These are phyloP conservation scores for Himalopsyche tibetana DNA, from an alignment of 2,888 invertebrate genomes.

Conservation along the genomic window DNA sequence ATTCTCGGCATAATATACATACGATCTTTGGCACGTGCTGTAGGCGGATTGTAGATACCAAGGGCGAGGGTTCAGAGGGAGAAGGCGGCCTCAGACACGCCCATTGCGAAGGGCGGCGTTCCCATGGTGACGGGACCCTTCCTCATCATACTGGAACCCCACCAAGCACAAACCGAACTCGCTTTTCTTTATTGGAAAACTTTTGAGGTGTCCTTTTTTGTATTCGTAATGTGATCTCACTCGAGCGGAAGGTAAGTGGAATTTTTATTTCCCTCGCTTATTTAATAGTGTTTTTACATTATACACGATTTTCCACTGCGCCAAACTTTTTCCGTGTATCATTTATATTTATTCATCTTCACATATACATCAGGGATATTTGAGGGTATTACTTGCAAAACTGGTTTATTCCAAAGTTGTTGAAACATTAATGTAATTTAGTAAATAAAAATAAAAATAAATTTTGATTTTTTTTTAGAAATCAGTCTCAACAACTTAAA, in stretches of 20 bases:
- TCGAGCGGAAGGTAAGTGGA: constrained; percentile 56
- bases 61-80: constrained; percentile 44
- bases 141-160: constrained; percentile 41
- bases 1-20: constrained; percentile 19
- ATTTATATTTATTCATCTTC: too few species aligned
- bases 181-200: constrained; percentile 62
- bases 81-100: constrained; percentile 57
- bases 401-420: too few species aligned
- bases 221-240: constrained; percentile 46
- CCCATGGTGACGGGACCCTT: constrained; percentile 59
- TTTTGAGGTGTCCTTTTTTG: constrained; percentile 48
- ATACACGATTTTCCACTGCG: too few species aligned
- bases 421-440: too few species aligned
- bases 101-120: constrained; percentile 60
- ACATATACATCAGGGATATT: too few species aligned
- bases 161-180: constrained; percentile 9
- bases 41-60: constrained; percentile 17
- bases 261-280: constrained; percentile 50
- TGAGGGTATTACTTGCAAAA: too few species aligned
- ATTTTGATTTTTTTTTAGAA: too few species aligned
- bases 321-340: too few species aligned
- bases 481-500: too few species aligned
- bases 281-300: constrained; percentile 34
- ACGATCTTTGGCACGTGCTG: constrained; percentile 55
- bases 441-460: too few species aligned